Percentiles rank a stretch among this genome's conserved stretches.
Conservation (phyloP, 2,113 vertebrate genomes). For the Barbus barbus region DNA sequence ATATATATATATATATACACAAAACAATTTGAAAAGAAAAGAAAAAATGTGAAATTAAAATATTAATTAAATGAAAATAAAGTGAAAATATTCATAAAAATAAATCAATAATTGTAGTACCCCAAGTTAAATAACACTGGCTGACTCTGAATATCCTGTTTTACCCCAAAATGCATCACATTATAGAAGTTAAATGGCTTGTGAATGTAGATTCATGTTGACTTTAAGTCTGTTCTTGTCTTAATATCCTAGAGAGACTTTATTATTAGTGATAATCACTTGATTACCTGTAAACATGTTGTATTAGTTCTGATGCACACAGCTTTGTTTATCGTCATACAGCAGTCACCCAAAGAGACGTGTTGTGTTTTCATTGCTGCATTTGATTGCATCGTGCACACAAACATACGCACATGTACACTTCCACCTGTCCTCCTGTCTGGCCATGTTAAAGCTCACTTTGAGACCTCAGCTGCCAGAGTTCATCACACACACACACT, state of each 20-base stretch:
- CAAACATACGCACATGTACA: conserved; percentile 23
- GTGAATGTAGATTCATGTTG: not conserved
- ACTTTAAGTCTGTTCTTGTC: not conserved
- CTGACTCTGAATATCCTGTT: too few species aligned
- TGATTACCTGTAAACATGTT: not conserved
- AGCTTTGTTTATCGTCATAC: not conserved
- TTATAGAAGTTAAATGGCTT: not conserved
- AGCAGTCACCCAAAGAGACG: conserved; percentile 1
- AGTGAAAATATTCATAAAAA: too few species aligned
- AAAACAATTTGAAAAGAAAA: too few species aligned
- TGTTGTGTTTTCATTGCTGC: not conserved
- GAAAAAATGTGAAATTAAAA: too few species aligned
- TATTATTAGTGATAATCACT: not conserved
- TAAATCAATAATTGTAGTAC: too few species aligned
- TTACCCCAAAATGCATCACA: not conserved
- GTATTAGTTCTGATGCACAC: not conserved
- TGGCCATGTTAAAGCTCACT: conserved; percentile 13
- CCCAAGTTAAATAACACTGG: too few species aligned
- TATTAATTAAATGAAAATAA: too few species aligned
- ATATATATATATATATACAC: too few species aligned
- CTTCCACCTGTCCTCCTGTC: not conserved
- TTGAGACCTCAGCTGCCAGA: conserved; percentile 6
- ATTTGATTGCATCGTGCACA: not conserved
- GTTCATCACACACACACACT: conserved; percentile 1
- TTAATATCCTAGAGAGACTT: not conserved